Percentiles rank a stretch among this genome's conserved stretches.
phyloP scores from a whole-genome alignment of 2,113 vertebrate genomes.

The Platycercus adscitus region DNA sequence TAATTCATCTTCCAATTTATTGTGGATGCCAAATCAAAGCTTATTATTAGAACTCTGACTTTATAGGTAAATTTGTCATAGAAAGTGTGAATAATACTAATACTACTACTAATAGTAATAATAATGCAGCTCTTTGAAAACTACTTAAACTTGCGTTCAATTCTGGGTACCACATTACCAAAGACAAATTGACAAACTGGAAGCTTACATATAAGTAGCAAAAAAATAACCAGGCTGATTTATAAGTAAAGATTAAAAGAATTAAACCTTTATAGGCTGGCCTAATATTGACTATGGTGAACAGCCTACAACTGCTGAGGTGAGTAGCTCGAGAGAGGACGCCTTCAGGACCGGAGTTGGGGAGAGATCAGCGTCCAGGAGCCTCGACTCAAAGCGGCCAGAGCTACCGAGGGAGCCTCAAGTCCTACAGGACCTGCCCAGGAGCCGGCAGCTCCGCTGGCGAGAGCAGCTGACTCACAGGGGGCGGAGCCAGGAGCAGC shows the following conservation, averaged over 20 bases:
- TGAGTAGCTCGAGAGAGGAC: no score
- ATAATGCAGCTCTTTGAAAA: background rate
- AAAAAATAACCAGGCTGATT: background rate
- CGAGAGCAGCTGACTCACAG: no score
- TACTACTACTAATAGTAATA: fast-evolving
- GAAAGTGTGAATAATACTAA: background rate
- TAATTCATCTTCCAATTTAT: background rate
- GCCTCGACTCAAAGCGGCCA: no score
- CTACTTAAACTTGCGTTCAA: background rate
- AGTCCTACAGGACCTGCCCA: no score
- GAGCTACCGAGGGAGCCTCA: no score
- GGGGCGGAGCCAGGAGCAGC: no score
- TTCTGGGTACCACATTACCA: background rate
- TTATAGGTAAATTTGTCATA: background rate
- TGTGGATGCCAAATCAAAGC: background rate
- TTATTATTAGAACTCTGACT: background rate
- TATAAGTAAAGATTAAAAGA: background rate
- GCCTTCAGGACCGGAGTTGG: no score
- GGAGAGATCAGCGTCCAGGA: no score
- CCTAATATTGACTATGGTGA: background rate
- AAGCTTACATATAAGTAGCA: background rate
- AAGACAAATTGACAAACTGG: background rate
- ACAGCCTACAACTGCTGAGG: no score
- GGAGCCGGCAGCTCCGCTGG: no score
- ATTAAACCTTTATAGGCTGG: background rate